phyloP scores from a whole-genome alignment of 2,797 vertebrate genomes.

The Gadopsis marmoratus region DNA sequence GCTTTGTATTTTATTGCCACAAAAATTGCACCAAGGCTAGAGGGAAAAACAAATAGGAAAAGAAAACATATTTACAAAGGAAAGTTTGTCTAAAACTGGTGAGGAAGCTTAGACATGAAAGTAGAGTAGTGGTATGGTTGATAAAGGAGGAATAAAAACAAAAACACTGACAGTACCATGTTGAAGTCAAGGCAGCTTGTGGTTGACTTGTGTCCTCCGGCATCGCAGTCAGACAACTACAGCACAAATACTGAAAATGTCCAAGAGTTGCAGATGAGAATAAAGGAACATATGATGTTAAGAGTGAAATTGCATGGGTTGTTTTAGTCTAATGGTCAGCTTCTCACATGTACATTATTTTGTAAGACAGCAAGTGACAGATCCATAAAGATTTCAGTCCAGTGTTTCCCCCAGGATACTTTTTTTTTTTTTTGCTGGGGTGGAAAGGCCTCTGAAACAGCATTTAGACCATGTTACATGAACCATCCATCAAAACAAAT shows the following conservation, averaged over 20 bases:
- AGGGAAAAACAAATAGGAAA: slow-evolving; percentile 61
- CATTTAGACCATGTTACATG: slow-evolving; percentile 43
- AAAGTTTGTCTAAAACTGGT: slow-evolving; percentile 77
- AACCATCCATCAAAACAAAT: slow-evolving; percentile 23
- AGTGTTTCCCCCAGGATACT: slow-evolving; percentile 73
- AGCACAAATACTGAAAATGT: slow-evolving; percentile 76
- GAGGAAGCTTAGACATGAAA: slow-evolving; percentile 73
- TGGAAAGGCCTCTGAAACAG: slow-evolving; percentile 64
- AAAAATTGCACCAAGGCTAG: slow-evolving; percentile 85
- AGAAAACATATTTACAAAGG: slow-evolving; percentile 83
- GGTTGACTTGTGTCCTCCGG: slow-evolving; percentile 77
- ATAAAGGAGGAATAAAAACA: slow-evolving; percentile 41
- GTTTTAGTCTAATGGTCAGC: slow-evolving; percentile 43
- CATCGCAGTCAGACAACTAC: slow-evolving; percentile 79
- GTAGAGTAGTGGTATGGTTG: slow-evolving; percentile 84
- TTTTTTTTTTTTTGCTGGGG: slow-evolving; percentile 54
- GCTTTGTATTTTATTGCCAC: slow-evolving; percentile 86
- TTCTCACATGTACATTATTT: slow-evolving; percentile 36
- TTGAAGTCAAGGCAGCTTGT: slow-evolving; percentile 85
- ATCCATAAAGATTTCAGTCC: slow-evolving; percentile 72
- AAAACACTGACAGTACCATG: slow-evolving; percentile 81
- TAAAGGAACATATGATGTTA: slow-evolving; percentile 49
- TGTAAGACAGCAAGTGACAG: slow-evolving; percentile 69
- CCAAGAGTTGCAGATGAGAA: slow-evolving; percentile 54
- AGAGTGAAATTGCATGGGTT: slow-evolving; percentile 59